A percentile compares a stretch with the other conserved stretches of the same genome.
phyloP scores from a whole-genome alignment of 2,797 vertebrate genomes.

The Helostoma temminkii region DNA sequence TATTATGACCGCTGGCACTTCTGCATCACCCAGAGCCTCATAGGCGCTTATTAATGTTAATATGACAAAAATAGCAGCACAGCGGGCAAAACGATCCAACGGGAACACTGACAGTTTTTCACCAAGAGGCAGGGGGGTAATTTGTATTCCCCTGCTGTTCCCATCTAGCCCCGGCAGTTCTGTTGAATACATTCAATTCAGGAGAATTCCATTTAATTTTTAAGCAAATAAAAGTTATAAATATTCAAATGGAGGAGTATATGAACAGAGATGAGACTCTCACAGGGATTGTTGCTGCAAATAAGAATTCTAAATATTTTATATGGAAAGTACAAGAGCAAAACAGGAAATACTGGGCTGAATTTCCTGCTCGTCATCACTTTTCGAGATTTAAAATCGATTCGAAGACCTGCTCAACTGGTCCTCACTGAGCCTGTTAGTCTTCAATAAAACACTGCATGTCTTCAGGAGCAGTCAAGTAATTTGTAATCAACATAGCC shows the following conservation, averaged over 20 bases:
- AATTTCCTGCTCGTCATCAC: slow-evolving; percentile 6
- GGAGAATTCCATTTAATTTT: slow-evolving; percentile 60
- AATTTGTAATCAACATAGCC: slow-evolving; percentile 50
- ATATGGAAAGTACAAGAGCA: slow-evolving; percentile 1
- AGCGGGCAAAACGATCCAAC: slow-evolving; percentile 21
- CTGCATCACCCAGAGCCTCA: slow-evolving; percentile 10
- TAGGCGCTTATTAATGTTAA: slow-evolving; percentile 42
- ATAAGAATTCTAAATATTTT: slow-evolving; percentile 26
- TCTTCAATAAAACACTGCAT: slow-evolving; percentile 33
- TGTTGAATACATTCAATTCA: slow-evolving; percentile 59
- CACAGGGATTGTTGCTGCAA: slow-evolving; percentile 15
- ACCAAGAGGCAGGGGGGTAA: slow-evolving; percentile 30
- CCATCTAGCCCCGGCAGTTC: slow-evolving; percentile 40
- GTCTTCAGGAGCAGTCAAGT: slow-evolving; percentile 39
- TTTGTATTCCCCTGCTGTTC: slow-evolving; percentile 58
- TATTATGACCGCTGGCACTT: slow-evolving; percentile 11
- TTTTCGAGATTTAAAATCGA: slow-evolving; percentile 3
- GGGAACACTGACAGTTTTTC: slow-evolving; percentile 38
- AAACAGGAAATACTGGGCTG: slow-evolving; percentile 7
- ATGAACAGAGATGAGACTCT: slow-evolving; percentile 27
- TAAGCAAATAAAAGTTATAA: slow-evolving; percentile 58
- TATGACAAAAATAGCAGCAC: slow-evolving; percentile 42
- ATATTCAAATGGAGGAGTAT: slow-evolving; percentile 56
- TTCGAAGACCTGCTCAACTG: slow-evolving; percentile 12
- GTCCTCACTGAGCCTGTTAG: slow-evolving; percentile 13